phyloP scores from a whole-genome alignment of 2,797 vertebrate species.

The Galaxias olidus region DNA sequence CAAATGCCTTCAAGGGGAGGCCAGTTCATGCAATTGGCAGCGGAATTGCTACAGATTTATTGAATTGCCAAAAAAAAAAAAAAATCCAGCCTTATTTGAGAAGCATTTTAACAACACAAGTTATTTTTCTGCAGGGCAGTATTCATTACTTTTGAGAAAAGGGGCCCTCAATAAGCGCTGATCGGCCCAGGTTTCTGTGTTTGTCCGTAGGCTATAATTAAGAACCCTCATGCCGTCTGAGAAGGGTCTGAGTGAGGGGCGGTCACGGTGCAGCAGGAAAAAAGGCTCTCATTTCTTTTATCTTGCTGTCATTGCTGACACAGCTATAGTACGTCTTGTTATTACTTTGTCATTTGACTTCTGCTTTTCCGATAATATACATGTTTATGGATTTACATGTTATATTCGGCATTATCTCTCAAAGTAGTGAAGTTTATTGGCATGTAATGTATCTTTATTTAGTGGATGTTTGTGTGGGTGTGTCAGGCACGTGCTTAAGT shows the following conservation, averaged over 20 bases:
- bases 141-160: conserved; percentile 62
- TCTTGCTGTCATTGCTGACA: conserved; percentile 60
- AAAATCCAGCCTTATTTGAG: conserved; percentile 41
- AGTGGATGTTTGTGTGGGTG: not conserved
- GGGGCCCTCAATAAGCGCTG: conserved; percentile 54
- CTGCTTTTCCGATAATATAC: conserved; percentile 36
- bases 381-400: conserved; percentile 60
- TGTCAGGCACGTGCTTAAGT: too few relatives aligned
- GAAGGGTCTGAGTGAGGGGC: conserved; percentile 45
- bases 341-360: conserved; percentile 41
- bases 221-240: conserved; percentile 37
- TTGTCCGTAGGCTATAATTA: conserved; percentile 67
- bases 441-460: too few relatives aligned
- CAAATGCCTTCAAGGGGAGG: conserved; percentile 63
- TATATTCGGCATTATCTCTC: too few relatives aligned
- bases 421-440: too few relatives aligned
- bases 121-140: conserved; percentile 63
- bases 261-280: conserved; percentile 51
- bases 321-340: conserved; percentile 43
- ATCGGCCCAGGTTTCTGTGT: conserved; percentile 45
- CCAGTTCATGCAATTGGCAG: conserved; percentile 43
- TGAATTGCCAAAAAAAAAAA: conserved; percentile 69
- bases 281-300: conserved; percentile 51
- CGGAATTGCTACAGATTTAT: conserved; percentile 68
- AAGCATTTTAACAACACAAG: conserved; percentile 66